Percentiles rank a stretch among this genome's conserved stretches.
These are phyloP conservation scores for Lithosia quadra DNA, from an alignment of 2,888 invertebrate genomes.

Conservation along the genomic window DNA sequence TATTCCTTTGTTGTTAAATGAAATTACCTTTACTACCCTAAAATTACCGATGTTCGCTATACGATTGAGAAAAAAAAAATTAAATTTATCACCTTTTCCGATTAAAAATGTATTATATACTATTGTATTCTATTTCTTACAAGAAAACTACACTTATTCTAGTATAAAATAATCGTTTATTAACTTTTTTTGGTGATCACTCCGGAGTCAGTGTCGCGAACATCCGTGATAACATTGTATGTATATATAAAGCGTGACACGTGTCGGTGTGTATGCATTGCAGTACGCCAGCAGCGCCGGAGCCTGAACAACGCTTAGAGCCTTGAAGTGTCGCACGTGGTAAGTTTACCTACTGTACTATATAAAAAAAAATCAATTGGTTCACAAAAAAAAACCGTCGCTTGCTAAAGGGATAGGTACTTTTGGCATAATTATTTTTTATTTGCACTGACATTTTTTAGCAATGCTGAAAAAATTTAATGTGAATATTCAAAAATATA, in stretches of 20 bases:
- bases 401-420: too few relatives aligned
- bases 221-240: constrained; percentile 51
- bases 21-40: too few relatives aligned
- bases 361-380: constrained; percentile 1
- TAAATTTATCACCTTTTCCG: neutral
- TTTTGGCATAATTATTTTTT: too few relatives aligned
- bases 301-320: constrained; percentile 93
- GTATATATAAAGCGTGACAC: constrained; percentile 70
- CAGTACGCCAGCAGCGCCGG: constrained; percentile 97
- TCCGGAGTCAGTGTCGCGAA: constrained; percentile 47
- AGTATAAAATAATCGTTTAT: neutral
- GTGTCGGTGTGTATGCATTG: constrained; percentile 85
- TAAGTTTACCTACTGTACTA: constrained; percentile 58
- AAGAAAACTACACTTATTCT: too few relatives aligned
- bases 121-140: too few relatives aligned
- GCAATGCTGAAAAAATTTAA: too few relatives aligned
- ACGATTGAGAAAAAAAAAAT: constrained; percentile 12
- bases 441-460: too few relatives aligned
- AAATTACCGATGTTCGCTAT: constrained; percentile 57
- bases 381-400: neutral
- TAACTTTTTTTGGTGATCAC: neutral
- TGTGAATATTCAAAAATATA: neutral
- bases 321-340: constrained; percentile 80
- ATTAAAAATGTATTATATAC: neutral
- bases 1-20: constrained; percentile 41